Evolutionary conservation across 2,888 invertebrate genomes (phyloP).

Genomic region (Mythimna albipuncta): DNA sequence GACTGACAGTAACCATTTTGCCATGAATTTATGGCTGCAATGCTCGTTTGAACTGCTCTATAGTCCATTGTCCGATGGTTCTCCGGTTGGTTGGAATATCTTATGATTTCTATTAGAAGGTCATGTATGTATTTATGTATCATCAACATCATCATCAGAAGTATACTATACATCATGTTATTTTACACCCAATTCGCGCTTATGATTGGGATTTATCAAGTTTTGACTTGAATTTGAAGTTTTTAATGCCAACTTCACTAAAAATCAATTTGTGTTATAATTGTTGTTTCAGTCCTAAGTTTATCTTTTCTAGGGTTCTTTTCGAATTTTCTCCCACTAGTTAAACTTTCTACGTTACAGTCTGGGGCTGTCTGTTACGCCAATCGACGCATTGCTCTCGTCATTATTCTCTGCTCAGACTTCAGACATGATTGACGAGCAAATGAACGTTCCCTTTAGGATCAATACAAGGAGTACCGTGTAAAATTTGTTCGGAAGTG

Average conservation of each 20-base stretch:
- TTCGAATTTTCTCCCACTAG: background rate
- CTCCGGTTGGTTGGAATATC: background rate
- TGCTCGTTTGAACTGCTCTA: background rate
- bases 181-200: background rate
- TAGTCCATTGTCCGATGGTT: slow-evolving; percentile 6
- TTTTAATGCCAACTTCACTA: background rate
- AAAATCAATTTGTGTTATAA: background rate
- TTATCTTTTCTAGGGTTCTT: background rate
- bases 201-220: too few species aligned
- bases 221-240: too few species aligned
- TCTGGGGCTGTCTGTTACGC: slow-evolving; percentile 12
- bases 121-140: background rate
- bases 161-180: background rate
- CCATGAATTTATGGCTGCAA: slow-evolving; percentile 21
- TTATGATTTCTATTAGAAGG: slow-evolving; percentile 6
- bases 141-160: background rate
- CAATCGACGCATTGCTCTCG: slow-evolving; percentile 7
- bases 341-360: slow-evolving; percentile 23
- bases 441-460: slow-evolving; percentile 3
- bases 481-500: slow-evolving; percentile 1
- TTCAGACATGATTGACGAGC: slow-evolving; percentile 26
- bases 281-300: background rate
- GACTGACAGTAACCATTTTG: slow-evolving; percentile 14
- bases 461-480: slow-evolving; percentile 16
- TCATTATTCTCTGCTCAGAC: slow-evolving; percentile 21